Conservation (phyloP, 2,888 invertebrate genomes). For the Yponomeuta sedellus region DNA sequence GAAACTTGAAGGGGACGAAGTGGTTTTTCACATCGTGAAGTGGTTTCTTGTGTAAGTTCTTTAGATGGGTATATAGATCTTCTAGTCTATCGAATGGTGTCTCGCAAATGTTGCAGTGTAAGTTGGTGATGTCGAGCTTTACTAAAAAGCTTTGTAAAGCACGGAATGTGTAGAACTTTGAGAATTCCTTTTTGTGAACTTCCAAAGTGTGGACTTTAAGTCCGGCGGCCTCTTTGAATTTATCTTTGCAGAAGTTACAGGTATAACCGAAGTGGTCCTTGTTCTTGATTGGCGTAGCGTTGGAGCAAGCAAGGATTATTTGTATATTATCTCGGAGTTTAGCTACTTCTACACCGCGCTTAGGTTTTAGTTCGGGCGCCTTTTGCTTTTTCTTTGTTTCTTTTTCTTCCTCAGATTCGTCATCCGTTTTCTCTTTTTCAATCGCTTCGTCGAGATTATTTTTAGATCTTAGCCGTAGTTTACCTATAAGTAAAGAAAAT, state of each 20-base stretch:
- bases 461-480: background rate
- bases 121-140: constrained; percentile 46
- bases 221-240: constrained; percentile 29
- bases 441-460: background rate
- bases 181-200: constrained; percentile 25
- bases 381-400: background rate
- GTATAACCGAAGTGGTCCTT: constrained; percentile 28
- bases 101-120: constrained; percentile 43
- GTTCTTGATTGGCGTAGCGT: constrained; percentile 21
- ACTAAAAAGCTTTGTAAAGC: constrained; percentile 29
- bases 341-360: constrained; percentile 24
- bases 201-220: constrained; percentile 34
- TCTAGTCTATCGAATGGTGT: constrained; percentile 29
- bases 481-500: constrained; percentile 2
- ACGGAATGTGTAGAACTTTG: constrained; percentile 24
- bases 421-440: background rate
- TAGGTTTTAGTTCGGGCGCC: constrained; percentile 19
- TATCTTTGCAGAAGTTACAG: constrained; percentile 35
- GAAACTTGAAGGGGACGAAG: constrained; percentile 43
- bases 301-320: constrained; percentile 13
- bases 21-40: constrained; percentile 42
- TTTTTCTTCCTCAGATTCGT: constrained; percentile 18
- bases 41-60: constrained; percentile 29
- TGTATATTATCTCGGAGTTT: constrained; percentile 6
- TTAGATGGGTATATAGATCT: constrained; percentile 36